Conservation (phyloP, 64 coral and sea anemone genomes). For the Acropora yongei region DNA sequence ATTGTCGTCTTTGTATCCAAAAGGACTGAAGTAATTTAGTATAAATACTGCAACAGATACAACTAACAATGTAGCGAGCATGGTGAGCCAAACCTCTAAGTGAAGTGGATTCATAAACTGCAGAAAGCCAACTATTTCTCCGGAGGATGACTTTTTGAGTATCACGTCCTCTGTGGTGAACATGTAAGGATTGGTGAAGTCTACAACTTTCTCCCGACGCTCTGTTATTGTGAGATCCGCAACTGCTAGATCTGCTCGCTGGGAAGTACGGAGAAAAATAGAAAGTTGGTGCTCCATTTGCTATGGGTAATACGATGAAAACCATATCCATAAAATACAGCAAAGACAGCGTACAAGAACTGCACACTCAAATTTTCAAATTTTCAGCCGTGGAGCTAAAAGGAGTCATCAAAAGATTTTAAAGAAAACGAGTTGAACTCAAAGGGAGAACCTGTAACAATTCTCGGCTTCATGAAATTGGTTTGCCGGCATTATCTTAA, state of each 20-base stretch:
- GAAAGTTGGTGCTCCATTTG: not conserved
- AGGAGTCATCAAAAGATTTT: too few relatives aligned
- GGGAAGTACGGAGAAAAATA: not conserved
- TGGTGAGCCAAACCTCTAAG: conserved; percentile 57
- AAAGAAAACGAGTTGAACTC: too few relatives aligned
- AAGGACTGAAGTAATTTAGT: conserved; percentile 65
- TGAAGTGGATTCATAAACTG: conserved; percentile 74
- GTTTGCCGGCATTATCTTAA: too few relatives aligned
- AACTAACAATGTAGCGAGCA: conserved; percentile 21
- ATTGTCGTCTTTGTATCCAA: conserved; percentile 62
- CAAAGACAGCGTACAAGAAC: too few relatives aligned
- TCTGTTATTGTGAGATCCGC: conserved; percentile 58
- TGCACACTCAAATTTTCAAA: too few relatives aligned
- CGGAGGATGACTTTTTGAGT: not conserved
- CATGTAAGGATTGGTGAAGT: conserved; percentile 67
- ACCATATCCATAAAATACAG: too few relatives aligned
- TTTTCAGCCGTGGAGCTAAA: too few relatives aligned
- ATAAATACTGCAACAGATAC: conserved; percentile 55
- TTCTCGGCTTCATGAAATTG: too few relatives aligned
- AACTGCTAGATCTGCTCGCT: conserved; percentile 62
- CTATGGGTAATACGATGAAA: too few relatives aligned
- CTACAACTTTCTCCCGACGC: conserved; percentile 51
- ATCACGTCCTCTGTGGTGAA: conserved; percentile 68
- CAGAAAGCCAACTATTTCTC: conserved; percentile 25
- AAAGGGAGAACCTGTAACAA: too few relatives aligned